Evolutionary conservation across 2,797 vertebrate species (phyloP), one percentile per base, ranked within the genome.

Genomic region (Darevskia nairensis): DNA sequence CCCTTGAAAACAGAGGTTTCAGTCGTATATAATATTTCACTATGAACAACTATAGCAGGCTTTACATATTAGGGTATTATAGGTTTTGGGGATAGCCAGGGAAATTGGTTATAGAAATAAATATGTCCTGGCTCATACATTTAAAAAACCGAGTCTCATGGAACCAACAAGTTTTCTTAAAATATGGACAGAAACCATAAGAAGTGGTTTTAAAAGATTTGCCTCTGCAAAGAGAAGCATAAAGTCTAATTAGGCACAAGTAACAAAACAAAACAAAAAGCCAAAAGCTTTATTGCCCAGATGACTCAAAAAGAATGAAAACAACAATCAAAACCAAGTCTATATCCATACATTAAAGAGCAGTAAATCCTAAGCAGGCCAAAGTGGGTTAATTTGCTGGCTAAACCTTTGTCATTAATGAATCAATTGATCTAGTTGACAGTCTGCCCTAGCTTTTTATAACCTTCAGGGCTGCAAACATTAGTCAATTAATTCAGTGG

Each of bases 371-470:
- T 64, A 64, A 32, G 32, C 25, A 80, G 41, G 55, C 41, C 77
- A 64, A 80, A 84, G 55, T 19, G 80, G 59, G 29, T 71, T 68
- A 78, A 15, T 27, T 4, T 84, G 66, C 21, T 82, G 23, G 35
- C 50, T 88, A 44, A 79, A 61, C 29, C 69, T 80, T 75, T 75
- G 41, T 35, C 72, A 75, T 66, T 66, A 75, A 81, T 85, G 79
- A 50, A 81, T 85, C 23, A 89, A 66, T 74, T 85, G 55, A 25
- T 68, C 9, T 80, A 55, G 69, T 72, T 89, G 80, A 75, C 44
- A 11, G 39, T 44, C 69, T 81, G 71, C 44, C 35, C 77, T 66
- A 23, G 17, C 68, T 80, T 89, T 85, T 80, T 68, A 68, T 68
- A 85, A 81, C 17, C 23, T 85, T 75, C n/a, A 15, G 61, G 69